Evolutionary conservation across 2,113 vertebrate genomes (phyloP).

Genomic region (Azemiops feae): DNA sequence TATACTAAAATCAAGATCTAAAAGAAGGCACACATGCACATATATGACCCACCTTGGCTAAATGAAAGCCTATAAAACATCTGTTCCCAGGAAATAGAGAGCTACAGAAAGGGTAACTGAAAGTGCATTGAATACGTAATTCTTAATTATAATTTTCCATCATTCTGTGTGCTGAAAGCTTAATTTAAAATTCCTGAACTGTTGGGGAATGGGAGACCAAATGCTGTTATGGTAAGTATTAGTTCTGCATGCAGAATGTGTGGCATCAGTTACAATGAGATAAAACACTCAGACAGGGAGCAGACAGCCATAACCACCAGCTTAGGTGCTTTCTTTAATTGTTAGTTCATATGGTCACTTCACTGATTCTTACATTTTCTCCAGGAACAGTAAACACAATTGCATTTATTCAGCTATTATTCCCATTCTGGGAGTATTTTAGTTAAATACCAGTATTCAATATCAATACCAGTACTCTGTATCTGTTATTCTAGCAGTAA

Average conservation of each 20-base stretch:
- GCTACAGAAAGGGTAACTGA: background rate
- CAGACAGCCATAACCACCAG: background rate
- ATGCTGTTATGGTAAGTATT: background rate
- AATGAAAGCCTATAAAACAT: background rate
- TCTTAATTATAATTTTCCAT: background rate
- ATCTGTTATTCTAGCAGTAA: too few relatives aligned
- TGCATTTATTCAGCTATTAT: background rate
- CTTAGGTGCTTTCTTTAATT: background rate
- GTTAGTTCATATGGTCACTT: background rate
- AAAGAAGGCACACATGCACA: background rate
- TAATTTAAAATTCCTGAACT: background rate
- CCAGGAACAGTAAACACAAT: background rate
- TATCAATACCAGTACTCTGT: too few relatives aligned
- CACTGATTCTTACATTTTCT: background rate
- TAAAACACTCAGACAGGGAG: background rate
- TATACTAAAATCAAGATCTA: background rate
- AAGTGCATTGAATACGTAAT: background rate
- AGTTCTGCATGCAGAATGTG: background rate
- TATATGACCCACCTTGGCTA: background rate
- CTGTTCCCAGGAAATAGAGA: background rate
- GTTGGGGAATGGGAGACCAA: background rate
- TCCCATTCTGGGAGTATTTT: background rate
- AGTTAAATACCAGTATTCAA: too few relatives aligned
- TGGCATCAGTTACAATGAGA: background rate
- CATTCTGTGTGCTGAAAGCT: background rate